These are phyloP conservation scores for Haliaeetus leucogaster DNA, from an alignment of 2,113 vertebrate genomes.

Conservation along the genomic window DNA sequence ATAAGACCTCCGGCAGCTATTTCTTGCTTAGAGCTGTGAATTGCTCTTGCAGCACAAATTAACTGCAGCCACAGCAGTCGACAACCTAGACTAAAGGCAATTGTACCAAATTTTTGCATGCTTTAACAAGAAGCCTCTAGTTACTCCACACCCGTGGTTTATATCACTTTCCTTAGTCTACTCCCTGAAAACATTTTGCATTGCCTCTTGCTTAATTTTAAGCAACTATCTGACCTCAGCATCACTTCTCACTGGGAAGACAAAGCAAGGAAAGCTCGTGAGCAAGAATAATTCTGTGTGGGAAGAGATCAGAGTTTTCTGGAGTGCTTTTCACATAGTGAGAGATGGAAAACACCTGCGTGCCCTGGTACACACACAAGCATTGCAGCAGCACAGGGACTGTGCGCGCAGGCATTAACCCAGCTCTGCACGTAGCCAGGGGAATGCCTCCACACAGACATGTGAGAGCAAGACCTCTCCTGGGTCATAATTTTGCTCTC, in stretches of 20 bases:
- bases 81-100: not conserved
- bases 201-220: not conserved
- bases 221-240: not conserved
- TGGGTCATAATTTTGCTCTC: not conserved
- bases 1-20: not conserved
- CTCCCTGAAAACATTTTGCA: not conserved
- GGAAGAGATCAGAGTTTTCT: not conserved
- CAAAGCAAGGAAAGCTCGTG: not conserved
- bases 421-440: not conserved
- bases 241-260: not conserved
- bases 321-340: not conserved
- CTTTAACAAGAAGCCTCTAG: not conserved
- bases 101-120: not conserved
- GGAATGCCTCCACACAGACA: not conserved
- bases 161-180: not conserved
- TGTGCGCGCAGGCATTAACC: not conserved
- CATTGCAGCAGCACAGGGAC: not conserved
- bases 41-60: not conserved
- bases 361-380: not conserved
- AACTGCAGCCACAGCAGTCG: not conserved
- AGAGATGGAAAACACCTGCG: accelerated
- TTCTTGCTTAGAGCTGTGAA: not conserved
- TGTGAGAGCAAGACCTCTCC: not conserved
- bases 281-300: not conserved
- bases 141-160: not conserved